A percentile compares a stretch with the other conserved stretches of the same genome.
Evolutionary conservation across 2,113 vertebrate species (phyloP).

Genomic region (Stegastes partitus): DNA sequence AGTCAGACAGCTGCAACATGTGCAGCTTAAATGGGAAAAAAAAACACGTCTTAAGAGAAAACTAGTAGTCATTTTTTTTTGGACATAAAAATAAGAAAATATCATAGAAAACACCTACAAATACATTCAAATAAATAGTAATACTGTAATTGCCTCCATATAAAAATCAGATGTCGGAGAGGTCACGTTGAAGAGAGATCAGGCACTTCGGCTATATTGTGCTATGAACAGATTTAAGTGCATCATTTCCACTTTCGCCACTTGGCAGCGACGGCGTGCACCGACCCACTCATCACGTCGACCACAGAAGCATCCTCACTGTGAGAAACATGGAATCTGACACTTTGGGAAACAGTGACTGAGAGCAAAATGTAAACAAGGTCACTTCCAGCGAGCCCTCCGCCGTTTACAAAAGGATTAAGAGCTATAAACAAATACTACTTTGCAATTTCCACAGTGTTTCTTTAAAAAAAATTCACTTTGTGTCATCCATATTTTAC

Average conservation of each 20-base stretch:
- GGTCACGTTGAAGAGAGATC: constrained; percentile 33
- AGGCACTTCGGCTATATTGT: constrained; percentile 56
- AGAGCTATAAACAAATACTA: constrained; percentile 58
- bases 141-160: constrained; percentile 30
- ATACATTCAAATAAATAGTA: constrained; percentile 82
- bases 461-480: constrained; percentile 45
- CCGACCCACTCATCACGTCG: constrained; percentile 35
- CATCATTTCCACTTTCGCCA: constrained; percentile 53
- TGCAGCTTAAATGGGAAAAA: background rate
- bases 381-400: constrained; percentile 68
- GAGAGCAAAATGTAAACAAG: constrained; percentile 78
- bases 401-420: constrained; percentile 43
- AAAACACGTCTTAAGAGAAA: too few relatives aligned
- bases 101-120: constrained; percentile 49
- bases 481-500: constrained; percentile 50
- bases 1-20: constrained; percentile 27
- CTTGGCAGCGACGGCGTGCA: constrained; percentile 3
- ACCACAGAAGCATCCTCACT: constrained; percentile 21
- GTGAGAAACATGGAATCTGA: constrained; percentile 57
- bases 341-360: constrained; percentile 58
- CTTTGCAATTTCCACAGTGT: constrained; percentile 63
- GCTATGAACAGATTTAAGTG: constrained; percentile 63
- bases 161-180: constrained; percentile 51
- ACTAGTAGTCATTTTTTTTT: constrained; percentile 75
- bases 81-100: constrained; percentile 47